Percentiles rank a stretch among this genome's conserved stretches.
phyloP scores from a whole-genome alignment of 2,888 invertebrate species.

The Therioaphis trifolii region DNA sequence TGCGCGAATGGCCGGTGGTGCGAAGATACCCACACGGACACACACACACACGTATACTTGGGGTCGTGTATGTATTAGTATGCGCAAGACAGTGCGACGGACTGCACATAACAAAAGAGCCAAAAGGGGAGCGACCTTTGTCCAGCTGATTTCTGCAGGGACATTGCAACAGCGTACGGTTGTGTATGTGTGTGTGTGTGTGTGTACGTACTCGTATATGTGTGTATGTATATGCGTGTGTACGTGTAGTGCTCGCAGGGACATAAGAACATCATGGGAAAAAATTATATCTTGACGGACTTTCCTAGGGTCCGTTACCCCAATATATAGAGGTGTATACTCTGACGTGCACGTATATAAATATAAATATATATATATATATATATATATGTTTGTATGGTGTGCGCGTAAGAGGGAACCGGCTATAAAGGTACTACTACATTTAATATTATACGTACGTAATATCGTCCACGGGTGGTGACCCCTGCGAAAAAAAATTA shows the following conservation, averaged over 20 bases:
- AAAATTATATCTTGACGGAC: conserved; percentile 58
- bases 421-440: too few relatives aligned
- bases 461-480: conserved; percentile 47
- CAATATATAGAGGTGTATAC: too few relatives aligned
- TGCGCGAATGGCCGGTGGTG: conserved; percentile 59
- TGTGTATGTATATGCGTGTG: background rate
- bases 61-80: conserved; percentile 4
- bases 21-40: conserved; percentile 36
- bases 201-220: background rate
- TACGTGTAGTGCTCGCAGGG: conserved; percentile 29
- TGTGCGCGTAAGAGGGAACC: background rate
- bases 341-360: background rate
- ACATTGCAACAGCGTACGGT: conserved; percentile 29
- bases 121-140: conserved; percentile 56
- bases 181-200: background rate
- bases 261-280: conserved; percentile 60
- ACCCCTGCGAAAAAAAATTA: conserved; percentile 18
- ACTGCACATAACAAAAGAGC: conserved; percentile 39
- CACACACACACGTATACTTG: background rate
- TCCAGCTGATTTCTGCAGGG: conserved; percentile 60
- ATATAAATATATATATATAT: background rate
- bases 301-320: conserved; percentile 38
- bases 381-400: background rate
- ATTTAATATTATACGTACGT: background rate
- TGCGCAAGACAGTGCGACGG: conserved; percentile 50